Base-by-base conservation (phyloP, 2,888 invertebrate genomes). In the Pseudeuparius sepicola region DNA sequence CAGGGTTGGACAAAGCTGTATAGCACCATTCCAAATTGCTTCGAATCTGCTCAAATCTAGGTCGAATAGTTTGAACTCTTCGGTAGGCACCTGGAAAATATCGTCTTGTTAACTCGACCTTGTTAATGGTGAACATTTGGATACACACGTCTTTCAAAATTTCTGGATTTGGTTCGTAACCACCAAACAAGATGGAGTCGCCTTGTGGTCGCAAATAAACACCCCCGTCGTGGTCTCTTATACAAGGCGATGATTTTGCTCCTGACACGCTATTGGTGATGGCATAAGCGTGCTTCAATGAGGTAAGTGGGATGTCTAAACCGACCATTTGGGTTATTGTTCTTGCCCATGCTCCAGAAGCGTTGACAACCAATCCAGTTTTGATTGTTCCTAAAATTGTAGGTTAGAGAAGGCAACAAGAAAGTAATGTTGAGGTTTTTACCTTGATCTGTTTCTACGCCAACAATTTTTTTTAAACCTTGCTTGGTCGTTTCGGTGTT, bases 201-300 rank as follows among this genome's bases (percentile, higher is more conserved):
- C 88, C 88, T 52, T 87, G 86, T 2, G 87, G 72, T 51, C 85
- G 75, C 45, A 90, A 75, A 54, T 90, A 92, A 13, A 88, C 66
- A 11, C 75, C 78, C 4, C 74, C 74, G 55, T 93, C 92, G 50
- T 89, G 88, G 60, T 90, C 90, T 24, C 90, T 66, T 9, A 90
- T 68, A 56, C 90, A 90, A 1, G 92, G 90, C 39, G 79, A 60
- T 27, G 77, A 75, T 36, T 78, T 67, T 0, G 83, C 70, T 43
- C 80, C 84, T 0, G 80, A 73, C 9, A 90, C 79, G 1, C 73
- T 67, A 40, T 89, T 86, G 2, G 83, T 81, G 0, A 90, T 75
- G 4, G 92, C 77, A 53, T 90, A 93, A 0, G 90, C 79, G 56
- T 93, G 92, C 52, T 86, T 86, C 73, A 90, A 84, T 0, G 88